Conservation (phyloP, 2,113 vertebrate species). For the Leptobrachium leishanense region DNA sequence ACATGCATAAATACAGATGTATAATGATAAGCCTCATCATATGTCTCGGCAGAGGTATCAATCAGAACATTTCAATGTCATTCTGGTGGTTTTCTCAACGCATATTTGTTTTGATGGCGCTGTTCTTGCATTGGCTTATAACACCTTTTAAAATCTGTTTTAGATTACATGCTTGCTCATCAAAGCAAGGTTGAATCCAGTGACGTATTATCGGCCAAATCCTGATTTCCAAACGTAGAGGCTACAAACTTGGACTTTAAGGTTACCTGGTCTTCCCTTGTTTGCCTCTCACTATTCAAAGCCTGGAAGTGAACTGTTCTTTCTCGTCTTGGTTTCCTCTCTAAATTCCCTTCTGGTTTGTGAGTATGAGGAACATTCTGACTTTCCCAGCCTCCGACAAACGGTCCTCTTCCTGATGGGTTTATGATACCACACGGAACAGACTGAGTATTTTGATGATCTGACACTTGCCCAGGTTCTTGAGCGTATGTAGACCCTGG, state of each 20-base stretch:
- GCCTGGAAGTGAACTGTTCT: slow-evolving; percentile 32
- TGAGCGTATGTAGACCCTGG: neutral
- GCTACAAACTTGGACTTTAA: slow-evolving; percentile 29
- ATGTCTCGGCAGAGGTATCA: no score
- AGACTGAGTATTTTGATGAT: neutral
- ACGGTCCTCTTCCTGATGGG: slow-evolving; percentile 21
- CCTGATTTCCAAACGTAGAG: slow-evolving; percentile 9
- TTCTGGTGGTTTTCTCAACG: no score
- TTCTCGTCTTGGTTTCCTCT: slow-evolving; percentile 22
- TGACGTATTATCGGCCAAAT: slow-evolving; percentile 13
- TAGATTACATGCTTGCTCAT: no score
- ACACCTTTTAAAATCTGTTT: no score
- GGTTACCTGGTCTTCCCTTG: slow-evolving; percentile 2
- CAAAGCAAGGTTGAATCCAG: slow-evolving; percentile 37
- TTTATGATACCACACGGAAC: slow-evolving; percentile 11
- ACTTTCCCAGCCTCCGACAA: slow-evolving; percentile 9
- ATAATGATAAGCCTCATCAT: no score
- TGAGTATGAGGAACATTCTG: neutral
- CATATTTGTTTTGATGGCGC: no score
- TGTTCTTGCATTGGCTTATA: no score
- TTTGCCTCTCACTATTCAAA: slow-evolving; percentile 9
- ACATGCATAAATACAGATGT: no score
- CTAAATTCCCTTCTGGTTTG: neutral
- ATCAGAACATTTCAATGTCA: no score
- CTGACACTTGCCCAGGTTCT: neutral